Evolutionary conservation across 2,888 invertebrate species (phyloP), one percentile per base, ranked within the genome.

Genomic region (Nemotelus nigrinus): DNA sequence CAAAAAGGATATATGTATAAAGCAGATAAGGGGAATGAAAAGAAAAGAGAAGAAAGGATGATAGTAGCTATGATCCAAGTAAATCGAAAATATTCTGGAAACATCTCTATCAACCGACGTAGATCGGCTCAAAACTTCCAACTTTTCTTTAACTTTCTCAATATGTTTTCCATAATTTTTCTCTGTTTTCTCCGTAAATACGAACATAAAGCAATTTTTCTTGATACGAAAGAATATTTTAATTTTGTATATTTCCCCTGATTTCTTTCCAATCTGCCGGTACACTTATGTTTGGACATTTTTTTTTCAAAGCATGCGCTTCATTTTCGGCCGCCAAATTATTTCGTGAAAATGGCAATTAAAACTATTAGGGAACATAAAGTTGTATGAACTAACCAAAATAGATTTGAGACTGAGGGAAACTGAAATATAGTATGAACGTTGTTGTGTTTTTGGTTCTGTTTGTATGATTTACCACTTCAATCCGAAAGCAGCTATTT

Each of bases 1-100:
- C 25, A 67, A 67, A 67, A 68, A 44, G 39, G 43, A 10, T n/a
- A 68, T 25, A 39, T 43, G 64, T 10, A 39, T 4, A n/a, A 64
- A 64, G 5, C 41, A 64, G 64, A 25, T 25, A 25, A 10, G 44
- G 64, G 43, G 10, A 39, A 64, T 7, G 41, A 64, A 4, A 10
- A 64, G 64, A 64, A 25, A 64, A 10, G 60, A 60, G 39, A 39
- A 25, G 25, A 25, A 25, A 25, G 25, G 25, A 25, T 25, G 25
- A 25, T 25, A 25, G 25, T 25, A 25, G 25, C 25, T 25, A 25
- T 25, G 25, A 25, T 25, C 25, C 25, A 25, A 25, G 25, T 25
- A 25, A 25, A 25, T 25, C 25, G 25, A 25, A 25, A 25, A 25
- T 25, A 25, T 25, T 25, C 25, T 25, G 25, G 25, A 25, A 25